phyloP scores from a whole-genome alignment of 2,113 vertebrate genomes.

The Amazona vittata region DNA sequence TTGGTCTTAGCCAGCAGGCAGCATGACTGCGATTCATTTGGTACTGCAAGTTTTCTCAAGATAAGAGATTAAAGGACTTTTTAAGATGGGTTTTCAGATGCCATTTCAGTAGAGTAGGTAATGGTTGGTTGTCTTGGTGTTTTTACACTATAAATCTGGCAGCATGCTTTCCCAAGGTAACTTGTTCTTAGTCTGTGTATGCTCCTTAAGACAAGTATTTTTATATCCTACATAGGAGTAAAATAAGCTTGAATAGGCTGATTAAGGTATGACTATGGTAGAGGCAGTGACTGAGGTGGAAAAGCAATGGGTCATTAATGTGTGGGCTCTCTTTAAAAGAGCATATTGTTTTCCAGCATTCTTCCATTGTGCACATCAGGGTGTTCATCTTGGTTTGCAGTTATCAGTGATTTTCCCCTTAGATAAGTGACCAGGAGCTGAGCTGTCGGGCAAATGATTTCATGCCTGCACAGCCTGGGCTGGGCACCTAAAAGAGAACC shows the following conservation, averaged over 20 bases:
- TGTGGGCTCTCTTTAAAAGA: neutral
- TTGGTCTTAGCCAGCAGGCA: neutral
- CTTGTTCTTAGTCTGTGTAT: neutral
- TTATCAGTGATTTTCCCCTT: slow-evolving; percentile 40
- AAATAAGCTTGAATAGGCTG: neutral
- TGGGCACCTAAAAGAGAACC: slow-evolving; percentile 21
- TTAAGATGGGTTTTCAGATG: neutral
- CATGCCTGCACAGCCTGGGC: neutral
- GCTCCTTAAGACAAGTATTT: neutral
- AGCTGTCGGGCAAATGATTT: slow-evolving; percentile 9
- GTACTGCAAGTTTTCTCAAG: neutral
- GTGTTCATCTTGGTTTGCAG: slow-evolving; percentile 48
- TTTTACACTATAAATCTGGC: neutral
- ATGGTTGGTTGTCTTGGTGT: neutral
- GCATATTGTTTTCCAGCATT: slow-evolving; percentile 5
- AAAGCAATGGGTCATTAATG: neutral
- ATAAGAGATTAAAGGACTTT: neutral
- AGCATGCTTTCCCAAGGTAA: neutral
- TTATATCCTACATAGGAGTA: neutral
- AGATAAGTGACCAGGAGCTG: slow-evolving; percentile 36
- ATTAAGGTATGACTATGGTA: neutral
- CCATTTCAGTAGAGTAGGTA: neutral
- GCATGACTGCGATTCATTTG: neutral
- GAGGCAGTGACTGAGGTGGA: neutral
- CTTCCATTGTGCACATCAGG: neutral